Percentiles rank a stretch among this genome's conserved stretches.
Evolutionary conservation across 2,888 invertebrate genomes (phyloP).

Genomic region (Netelia fuscicornis): DNA sequence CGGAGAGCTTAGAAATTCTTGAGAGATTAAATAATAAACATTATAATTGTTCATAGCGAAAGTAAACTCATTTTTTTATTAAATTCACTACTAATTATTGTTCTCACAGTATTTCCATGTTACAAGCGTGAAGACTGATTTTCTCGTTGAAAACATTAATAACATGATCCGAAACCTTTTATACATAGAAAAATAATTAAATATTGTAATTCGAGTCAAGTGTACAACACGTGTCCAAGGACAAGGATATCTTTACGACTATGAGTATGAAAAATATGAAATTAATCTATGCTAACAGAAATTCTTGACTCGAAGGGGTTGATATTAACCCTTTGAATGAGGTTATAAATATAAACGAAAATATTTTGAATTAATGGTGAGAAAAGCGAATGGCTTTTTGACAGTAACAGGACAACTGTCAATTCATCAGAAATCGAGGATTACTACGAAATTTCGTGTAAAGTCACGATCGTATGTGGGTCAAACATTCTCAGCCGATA

Average conservation of each 20-base stretch:
- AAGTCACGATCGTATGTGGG: slow-evolving; percentile 37
- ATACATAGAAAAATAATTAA: too few relatives aligned
- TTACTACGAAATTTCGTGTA: not conserved
- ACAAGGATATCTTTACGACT: not conserved
- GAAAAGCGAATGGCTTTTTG: not conserved
- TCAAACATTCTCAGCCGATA: slow-evolving; percentile 3
- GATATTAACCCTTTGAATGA: not conserved
- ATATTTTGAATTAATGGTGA: not conserved
- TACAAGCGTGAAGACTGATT: too few relatives aligned
- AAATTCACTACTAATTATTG: too few relatives aligned
- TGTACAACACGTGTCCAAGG: too few relatives aligned
- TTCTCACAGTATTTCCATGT: too few relatives aligned
- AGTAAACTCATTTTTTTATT: too few relatives aligned
- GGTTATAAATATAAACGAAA: not conserved
- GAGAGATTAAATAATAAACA: too few relatives aligned
- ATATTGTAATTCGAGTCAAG: too few relatives aligned
- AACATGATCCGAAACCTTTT: too few relatives aligned
- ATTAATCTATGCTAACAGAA: not conserved
- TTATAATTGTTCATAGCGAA: too few relatives aligned
- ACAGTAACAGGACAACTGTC: not conserved
- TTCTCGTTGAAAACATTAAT: too few relatives aligned
- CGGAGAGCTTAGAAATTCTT: too few relatives aligned
- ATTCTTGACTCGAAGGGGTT: not conserved
- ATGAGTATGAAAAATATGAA: not conserved
- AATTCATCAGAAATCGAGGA: slow-evolving; percentile 28